These are phyloP conservation scores for Ursus arctos DNA, from an alignment of 2,113 vertebrate genomes.

Conservation along the genomic window DNA sequence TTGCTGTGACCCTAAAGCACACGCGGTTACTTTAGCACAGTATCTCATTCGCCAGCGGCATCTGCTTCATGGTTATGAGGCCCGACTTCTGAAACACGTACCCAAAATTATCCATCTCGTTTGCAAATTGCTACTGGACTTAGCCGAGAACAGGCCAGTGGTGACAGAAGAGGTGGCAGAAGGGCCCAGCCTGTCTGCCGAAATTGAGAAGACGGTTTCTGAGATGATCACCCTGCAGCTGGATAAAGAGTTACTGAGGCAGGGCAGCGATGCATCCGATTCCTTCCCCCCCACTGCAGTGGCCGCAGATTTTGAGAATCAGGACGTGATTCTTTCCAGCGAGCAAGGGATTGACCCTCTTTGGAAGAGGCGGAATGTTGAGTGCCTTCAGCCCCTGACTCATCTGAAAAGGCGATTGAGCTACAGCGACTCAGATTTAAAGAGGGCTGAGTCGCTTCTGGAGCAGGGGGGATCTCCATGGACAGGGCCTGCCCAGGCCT, in stretches of 20 bases:
- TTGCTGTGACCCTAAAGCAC: constrained; percentile 92
- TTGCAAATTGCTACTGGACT: constrained; percentile 93
- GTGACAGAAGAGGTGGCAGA: constrained; percentile 88
- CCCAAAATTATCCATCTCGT: constrained; percentile 96
- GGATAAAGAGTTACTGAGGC: constrained; percentile 90
- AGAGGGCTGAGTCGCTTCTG: constrained; percentile 85
- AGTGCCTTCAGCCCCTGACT: constrained; percentile 87
- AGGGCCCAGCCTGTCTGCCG: constrained; percentile 92
- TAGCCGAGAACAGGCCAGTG: constrained; percentile 93
- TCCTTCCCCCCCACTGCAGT: constrained; percentile 64
- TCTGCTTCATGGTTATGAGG: constrained; percentile 97
- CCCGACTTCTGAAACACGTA: constrained; percentile 95
- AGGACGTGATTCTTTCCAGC: constrained; percentile 84
- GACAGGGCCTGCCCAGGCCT: constrained; percentile 85
- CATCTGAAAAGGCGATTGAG: constrained; percentile 90
- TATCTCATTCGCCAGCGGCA: constrained; percentile 97
- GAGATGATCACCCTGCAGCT: constrained; percentile 91
- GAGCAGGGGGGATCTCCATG: constrained; percentile 90
- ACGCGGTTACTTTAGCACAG: constrained; percentile 93
- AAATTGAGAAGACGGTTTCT: constrained; percentile 95
- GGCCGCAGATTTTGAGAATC: constrained; percentile 64
- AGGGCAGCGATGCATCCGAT: constrained; percentile 86
- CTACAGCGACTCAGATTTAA: constrained; percentile 95
- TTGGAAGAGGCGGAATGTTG: constrained; percentile 89
- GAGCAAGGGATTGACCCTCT: constrained; percentile 90